phyloP scores from a whole-genome alignment of 2,888 invertebrate species.

The Brachyopa scutellaris region DNA sequence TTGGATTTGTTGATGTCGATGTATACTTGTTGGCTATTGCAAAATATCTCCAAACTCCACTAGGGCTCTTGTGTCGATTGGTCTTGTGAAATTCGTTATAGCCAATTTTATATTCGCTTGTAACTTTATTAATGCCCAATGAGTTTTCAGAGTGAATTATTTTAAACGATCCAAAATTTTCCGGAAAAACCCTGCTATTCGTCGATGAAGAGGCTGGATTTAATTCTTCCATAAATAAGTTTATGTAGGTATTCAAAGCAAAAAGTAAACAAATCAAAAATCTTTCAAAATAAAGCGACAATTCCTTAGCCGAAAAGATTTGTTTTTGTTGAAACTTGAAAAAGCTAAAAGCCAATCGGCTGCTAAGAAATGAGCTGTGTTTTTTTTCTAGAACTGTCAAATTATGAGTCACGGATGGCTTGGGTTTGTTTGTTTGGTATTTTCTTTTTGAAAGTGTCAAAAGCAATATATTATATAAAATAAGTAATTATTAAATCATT shows the following conservation, averaged over 20 bases:
- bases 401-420: background rate
- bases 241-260: background rate
- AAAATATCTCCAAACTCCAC: conserved; percentile 68
- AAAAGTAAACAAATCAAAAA: conserved; percentile 45
- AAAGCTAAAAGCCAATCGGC: conserved; percentile 13
- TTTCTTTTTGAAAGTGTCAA: no score
- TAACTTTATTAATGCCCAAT: background rate
- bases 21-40: conserved; percentile 49
- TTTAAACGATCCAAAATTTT: conserved; percentile 57
- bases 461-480: no score
- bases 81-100: conserved; percentile 52
- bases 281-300: conserved; percentile 52
- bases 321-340: background rate
- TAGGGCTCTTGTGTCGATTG: conserved; percentile 59
- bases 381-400: conserved; percentile 5
- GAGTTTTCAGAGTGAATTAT: conserved; percentile 45
- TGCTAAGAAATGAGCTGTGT: background rate
- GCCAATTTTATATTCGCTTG: conserved; percentile 59
- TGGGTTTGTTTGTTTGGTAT: conserved; percentile 18
- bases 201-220: background rate
- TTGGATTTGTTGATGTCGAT: background rate
- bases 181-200: background rate
- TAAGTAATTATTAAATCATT: background rate
- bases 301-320: conserved; percentile 59
- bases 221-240: conserved; percentile 24